Evolutionary conservation across 1,140 invertebrate species (phyloP).

Genomic region (Papilio polyxenes): DNA sequence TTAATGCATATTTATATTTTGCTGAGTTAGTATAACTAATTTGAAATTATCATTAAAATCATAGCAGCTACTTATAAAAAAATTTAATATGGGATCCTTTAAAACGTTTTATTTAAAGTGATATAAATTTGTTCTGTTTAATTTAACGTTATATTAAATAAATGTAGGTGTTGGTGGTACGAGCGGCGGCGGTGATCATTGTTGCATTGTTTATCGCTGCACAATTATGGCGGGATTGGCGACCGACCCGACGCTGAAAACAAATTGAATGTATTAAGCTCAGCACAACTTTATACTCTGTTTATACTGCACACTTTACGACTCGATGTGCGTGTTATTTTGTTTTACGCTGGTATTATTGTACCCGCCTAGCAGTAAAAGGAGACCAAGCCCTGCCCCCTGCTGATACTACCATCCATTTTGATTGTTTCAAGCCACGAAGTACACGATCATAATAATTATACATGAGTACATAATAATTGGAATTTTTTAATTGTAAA

Average conservation of each 20-base stretch:
- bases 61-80: background rate
- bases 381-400: constrained; percentile 47
- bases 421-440: constrained; percentile 43
- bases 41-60: background rate
- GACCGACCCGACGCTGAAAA: constrained; percentile 50
- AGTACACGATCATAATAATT: background rate
- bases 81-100: background rate
- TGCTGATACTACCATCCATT: constrained; percentile 43
- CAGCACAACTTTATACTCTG: constrained; percentile 61
- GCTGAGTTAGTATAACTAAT: background rate
- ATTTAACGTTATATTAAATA: constrained; percentile 35
- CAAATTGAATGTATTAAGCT: constrained; percentile 71
- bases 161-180: constrained; percentile 37
- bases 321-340: constrained; percentile 66
- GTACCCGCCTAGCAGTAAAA: constrained; percentile 50
- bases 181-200: constrained; percentile 48
- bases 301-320: constrained; percentile 67
- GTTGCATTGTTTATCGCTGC: constrained; percentile 60
- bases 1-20: no score
- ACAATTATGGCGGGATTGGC: constrained; percentile 53
- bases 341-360: constrained; percentile 66
- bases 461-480: background rate
- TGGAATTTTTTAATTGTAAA: background rate
- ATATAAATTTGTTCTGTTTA: constrained; percentile 6
- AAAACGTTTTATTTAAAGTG: background rate